Conservation (phyloP, 1,140 invertebrate species). For the Drosophila parvula region DNA sequence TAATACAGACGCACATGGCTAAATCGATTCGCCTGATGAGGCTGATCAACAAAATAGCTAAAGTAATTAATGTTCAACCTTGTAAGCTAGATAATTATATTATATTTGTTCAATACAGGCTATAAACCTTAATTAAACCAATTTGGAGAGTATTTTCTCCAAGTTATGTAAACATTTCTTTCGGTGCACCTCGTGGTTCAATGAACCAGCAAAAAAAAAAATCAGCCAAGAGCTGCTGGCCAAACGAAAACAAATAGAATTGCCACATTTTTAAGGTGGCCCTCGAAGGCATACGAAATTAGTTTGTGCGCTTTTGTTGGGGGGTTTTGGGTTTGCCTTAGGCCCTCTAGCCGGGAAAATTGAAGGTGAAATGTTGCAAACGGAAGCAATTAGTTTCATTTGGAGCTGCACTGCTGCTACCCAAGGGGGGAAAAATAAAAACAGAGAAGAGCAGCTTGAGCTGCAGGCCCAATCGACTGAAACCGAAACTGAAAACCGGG, state of each 20-base stretch:
- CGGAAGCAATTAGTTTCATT: conserved; percentile 79
- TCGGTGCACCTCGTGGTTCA: conserved; percentile 20
- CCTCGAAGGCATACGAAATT: conserved; percentile 61
- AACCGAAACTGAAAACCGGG: conserved; percentile 29
- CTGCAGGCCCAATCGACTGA: conserved; percentile 43
- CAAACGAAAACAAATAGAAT: conserved; percentile 52
- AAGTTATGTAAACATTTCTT: background rate
- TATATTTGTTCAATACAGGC: background rate
- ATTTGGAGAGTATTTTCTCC: too few relatives aligned
- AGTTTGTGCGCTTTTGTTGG: conserved; percentile 25
- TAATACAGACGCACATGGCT: background rate
- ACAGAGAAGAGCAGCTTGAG: conserved; percentile 30
- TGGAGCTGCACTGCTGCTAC: conserved; percentile 28
- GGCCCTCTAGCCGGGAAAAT: conserved; percentile 36
- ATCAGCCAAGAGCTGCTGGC: conserved; percentile 10
- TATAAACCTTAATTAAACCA: too few relatives aligned
- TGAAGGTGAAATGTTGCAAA: conserved; percentile 72
- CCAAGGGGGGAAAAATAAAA: conserved; percentile 1
- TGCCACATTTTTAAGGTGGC: conserved; percentile 54
- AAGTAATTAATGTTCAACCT: background rate
- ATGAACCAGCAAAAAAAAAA: conserved; percentile 34
- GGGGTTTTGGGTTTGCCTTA: conserved; percentile 7
- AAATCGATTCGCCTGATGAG: background rate
- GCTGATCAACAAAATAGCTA: background rate
- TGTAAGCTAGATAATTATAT: background rate